Conservation (phyloP, 37 sponge, comb jelly and placozoan species). For the Ianthella basta region DNA sequence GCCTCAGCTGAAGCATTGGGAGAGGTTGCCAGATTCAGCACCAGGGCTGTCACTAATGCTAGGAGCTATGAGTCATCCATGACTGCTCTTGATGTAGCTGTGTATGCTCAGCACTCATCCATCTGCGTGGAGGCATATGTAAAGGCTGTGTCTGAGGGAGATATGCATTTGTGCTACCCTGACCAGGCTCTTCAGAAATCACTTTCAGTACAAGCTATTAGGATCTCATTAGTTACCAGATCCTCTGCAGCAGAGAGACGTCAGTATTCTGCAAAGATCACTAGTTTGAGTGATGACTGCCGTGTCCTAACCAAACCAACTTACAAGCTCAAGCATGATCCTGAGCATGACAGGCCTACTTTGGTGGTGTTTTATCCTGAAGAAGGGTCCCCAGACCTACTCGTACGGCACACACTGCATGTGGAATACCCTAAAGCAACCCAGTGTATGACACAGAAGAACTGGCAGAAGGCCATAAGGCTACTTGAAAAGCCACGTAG, state of each 20-base stretch:
- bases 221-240: not conserved
- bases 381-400: too few relatives aligned
- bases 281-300: not conserved
- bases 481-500: too few relatives aligned
- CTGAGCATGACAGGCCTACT: too few relatives aligned
- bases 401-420: too few relatives aligned
- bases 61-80: not conserved
- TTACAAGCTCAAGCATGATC: not conserved
- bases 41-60: not conserved
- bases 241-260: not conserved
- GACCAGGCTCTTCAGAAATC: not conserved
- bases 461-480: too few relatives aligned
- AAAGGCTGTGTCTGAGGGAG: not conserved
- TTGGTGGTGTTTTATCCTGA: too few relatives aligned
- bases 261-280: not conserved
- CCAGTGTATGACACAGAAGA: too few relatives aligned
- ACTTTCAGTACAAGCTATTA: not conserved
- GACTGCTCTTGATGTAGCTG: slow-evolving; percentile 1
- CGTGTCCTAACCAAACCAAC: not conserved
- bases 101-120: slow-evolving; percentile 18
- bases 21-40: not conserved
- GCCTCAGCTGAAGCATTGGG: not conserved
- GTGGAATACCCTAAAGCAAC: too few relatives aligned
- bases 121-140: slow-evolving; percentile 7
- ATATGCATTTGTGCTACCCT: not conserved